Percentiles rank a stretch among this genome's conserved stretches.
These are phyloP conservation scores for Aphelocoma californica DNA, from an alignment of 2,797 vertebrate genomes.

Conservation along the genomic window DNA sequence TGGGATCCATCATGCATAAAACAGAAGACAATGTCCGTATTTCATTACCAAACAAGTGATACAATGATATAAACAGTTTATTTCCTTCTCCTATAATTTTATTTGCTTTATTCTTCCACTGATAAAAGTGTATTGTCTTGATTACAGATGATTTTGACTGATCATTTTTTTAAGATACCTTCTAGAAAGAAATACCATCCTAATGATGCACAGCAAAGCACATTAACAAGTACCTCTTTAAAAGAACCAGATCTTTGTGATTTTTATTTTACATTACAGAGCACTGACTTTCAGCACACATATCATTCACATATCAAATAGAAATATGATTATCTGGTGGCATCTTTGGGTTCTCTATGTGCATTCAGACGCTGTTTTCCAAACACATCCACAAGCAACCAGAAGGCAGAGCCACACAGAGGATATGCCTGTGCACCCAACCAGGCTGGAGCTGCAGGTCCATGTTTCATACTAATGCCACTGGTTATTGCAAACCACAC, in stretches of 20 bases:
- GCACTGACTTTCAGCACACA: neutral
- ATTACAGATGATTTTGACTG: neutral
- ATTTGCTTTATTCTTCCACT: neutral
- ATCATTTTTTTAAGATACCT: neutral
- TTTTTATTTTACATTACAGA: neutral
- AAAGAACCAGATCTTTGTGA: neutral
- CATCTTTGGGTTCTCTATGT: neutral
- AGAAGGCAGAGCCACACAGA: neutral
- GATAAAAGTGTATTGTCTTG: neutral
- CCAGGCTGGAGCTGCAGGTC: neutral
- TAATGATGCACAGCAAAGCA: neutral
- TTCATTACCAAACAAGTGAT: neutral
- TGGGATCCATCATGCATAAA: neutral
- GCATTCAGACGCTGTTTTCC: neutral
- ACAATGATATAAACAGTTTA: neutral
- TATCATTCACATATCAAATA: neutral
- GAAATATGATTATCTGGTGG: neutral
- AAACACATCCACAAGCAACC: neutral
- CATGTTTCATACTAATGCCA: fast-evolving
- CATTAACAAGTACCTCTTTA: neutral
- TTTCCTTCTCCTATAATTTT: neutral
- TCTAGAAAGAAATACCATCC: neutral
- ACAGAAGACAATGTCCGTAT: neutral
- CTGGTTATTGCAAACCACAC: neutral
- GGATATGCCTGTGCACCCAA: neutral